Evolutionary conservation across 2,888 invertebrate species (phyloP), one percentile per base, ranked within the genome.

Genomic region (Scaptodrosophila latifasciaeformis): DNA sequence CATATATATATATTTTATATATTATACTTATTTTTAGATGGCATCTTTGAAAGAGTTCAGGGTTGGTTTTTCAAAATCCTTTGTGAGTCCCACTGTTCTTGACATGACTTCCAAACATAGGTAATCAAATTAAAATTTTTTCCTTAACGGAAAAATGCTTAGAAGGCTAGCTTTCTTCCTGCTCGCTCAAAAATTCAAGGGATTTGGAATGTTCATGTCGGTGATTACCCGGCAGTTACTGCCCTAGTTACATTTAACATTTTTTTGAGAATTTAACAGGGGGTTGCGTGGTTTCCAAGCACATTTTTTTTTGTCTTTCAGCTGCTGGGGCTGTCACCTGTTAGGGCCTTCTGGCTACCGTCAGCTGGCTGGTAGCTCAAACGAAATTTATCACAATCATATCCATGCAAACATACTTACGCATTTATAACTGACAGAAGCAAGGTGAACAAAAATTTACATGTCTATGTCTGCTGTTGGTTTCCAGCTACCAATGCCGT

Each of bases 361-460:
- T 50, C 49, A 27, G 35, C 53, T 37, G 54, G 39, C 42, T 37
- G 29, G 19, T 27, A 30, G 37, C 24, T 21, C 61, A 66, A 61
- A 51, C 52, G 31, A 72, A 79, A 72, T 79, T 79, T 72, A 72
- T 72, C 72, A 72, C 70, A 76, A 7, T 17, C 54, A 59, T 7
- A 24, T 49, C 54, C 12, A 31, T 10, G 10, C n/a, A 10, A 18
- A 40, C 18, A 21, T 10, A 21, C 40, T 10, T 9, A 19, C 40
- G 64, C 77, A 79, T 72, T 79, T 74, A 74, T 76, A 50, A 72
- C 72, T 68, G 57, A 56, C 71, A 48, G 39, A 44, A 43, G 45
- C 61, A 51, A 17, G 15, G 39, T 30, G 13, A 19, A 29, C 12
- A 24, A 34, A 44, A 45, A 72, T 72, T 76, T 76, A 59, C 72